phyloP scores from a whole-genome alignment of 1,140 invertebrate genomes.

The Venustaconcha ellipsiformis region DNA sequence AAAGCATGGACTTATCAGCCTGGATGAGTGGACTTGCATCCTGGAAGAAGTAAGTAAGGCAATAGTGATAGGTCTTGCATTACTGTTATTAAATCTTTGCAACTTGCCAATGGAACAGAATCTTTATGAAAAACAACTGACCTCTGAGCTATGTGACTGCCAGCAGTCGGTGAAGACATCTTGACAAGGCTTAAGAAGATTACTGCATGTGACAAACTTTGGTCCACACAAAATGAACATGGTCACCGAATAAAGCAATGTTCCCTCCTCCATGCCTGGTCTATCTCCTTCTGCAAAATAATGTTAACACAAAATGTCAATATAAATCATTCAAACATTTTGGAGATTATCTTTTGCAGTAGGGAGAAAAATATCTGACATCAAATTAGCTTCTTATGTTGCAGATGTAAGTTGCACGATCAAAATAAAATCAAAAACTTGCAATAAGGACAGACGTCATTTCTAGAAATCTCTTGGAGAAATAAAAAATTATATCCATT shows the following conservation, averaged over 20 bases:
- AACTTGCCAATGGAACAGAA: no score
- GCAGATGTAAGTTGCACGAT: not conserved
- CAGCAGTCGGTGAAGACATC: conserved; percentile 92
- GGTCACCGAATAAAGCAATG: conserved; percentile 87
- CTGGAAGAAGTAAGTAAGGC: no score
- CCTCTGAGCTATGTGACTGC: conserved; percentile 80
- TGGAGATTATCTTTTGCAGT: no score
- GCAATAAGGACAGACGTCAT: conserved; percentile 22
- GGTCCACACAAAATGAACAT: conserved; percentile 88
- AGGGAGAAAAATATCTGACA: not conserved
- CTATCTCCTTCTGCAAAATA: conserved; percentile 76
- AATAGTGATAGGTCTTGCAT: no score
- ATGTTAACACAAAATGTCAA: not conserved
- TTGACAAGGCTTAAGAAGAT: conserved; percentile 91
- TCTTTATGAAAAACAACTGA: conserved; percentile 59
- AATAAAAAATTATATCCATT: no score
- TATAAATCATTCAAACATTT: no score
- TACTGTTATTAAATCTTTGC: no score
- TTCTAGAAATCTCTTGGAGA: not conserved
- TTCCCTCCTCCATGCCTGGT: conserved; percentile 80
- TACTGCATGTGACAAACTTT: conserved; percentile 81
- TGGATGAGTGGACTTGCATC: no score
- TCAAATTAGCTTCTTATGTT: not conserved
- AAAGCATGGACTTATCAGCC: no score
- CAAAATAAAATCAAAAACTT: not conserved